Percentiles rank a stretch among this genome's conserved stretches.
Conservation (phyloP, 2,113 vertebrate genomes). For the Casuarius casuarius region DNA sequence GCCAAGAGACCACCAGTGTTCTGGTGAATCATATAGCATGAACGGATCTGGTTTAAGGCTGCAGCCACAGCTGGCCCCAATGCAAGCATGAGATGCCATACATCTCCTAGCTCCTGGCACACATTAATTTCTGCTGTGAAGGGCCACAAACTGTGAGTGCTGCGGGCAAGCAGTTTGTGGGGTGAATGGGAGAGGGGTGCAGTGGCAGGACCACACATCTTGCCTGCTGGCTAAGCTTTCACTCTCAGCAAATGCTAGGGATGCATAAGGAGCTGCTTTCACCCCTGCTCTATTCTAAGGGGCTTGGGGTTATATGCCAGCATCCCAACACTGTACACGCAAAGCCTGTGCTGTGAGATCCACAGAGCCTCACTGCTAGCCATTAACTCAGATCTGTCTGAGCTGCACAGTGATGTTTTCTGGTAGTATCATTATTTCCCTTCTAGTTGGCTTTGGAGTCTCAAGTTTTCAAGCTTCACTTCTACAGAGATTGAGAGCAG, state of each 20-base stretch:
- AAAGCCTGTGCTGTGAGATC: rapidly evolving
- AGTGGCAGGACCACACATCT: too few relatives aligned
- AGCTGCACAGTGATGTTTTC: neutral
- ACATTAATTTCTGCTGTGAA: neutral
- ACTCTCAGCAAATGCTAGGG: too few relatives aligned
- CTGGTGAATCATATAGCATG: neutral
- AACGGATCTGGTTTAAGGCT: neutral
- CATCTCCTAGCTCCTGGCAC: rapidly evolving
- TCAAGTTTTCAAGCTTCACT: neutral
- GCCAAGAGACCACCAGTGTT: rapidly evolving
- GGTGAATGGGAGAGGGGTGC: too few relatives aligned
- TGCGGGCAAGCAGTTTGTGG: too few relatives aligned
- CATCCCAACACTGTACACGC: rapidly evolving
- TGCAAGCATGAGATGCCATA: neutral
- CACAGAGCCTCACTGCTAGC: neutral
- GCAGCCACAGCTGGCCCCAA: neutral
- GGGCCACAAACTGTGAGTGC: neutral
- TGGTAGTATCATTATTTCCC: neutral
- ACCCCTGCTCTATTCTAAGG: neutral
- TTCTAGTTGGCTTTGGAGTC: neutral
- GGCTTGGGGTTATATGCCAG: neutral
- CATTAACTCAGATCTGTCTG: neutral
- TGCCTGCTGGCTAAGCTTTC: too few relatives aligned
- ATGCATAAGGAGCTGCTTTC: neutral
- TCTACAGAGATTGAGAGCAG: neutral